Evolutionary conservation across 2,797 vertebrate species (phyloP).

Genomic region (Acanthurus lineatus): DNA sequence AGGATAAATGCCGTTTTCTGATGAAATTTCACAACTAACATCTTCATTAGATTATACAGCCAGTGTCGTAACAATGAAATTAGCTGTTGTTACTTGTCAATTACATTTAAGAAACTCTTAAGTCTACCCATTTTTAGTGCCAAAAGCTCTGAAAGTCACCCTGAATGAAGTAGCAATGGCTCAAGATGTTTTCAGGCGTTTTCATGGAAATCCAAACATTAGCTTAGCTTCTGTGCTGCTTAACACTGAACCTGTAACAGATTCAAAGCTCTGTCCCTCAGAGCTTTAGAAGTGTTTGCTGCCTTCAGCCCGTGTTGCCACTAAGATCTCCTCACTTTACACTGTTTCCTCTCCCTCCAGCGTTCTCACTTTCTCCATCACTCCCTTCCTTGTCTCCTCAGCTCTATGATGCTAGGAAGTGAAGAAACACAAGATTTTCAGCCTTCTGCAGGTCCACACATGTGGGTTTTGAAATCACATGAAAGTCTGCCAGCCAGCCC

Average conservation of each 20-base stretch:
- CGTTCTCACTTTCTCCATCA: background rate
- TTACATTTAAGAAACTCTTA: slow-evolving; percentile 11
- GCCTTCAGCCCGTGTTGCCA: slow-evolving; percentile 21
- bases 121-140: background rate
- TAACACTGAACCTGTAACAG: background rate
- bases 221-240: background rate
- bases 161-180: background rate
- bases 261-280: slow-evolving; percentile 19
- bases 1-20: slow-evolving; percentile 27
- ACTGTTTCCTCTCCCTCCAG: slow-evolving; percentile 12
- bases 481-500: slow-evolving; percentile 42
- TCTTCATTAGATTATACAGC: slow-evolving; percentile 36
- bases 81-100: slow-evolving; percentile 26
- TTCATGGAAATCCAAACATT: background rate
- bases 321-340: slow-evolving; percentile 19
- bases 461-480: slow-evolving; percentile 42
- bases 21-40: slow-evolving; percentile 30
- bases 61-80: slow-evolving; percentile 26
- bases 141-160: slow-evolving; percentile 37
- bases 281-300: slow-evolving; percentile 3
- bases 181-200: slow-evolving; percentile 1
- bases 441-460: slow-evolving; percentile 64
- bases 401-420: slow-evolving; percentile 61
- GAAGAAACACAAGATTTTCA: slow-evolving; percentile 43
- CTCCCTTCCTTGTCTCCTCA: slow-evolving; percentile 55